Percentiles rank a stretch among this genome's conserved stretches.
Evolutionary conservation across 2,888 invertebrate genomes (phyloP).

Genomic region (Conomelus anceps): DNA sequence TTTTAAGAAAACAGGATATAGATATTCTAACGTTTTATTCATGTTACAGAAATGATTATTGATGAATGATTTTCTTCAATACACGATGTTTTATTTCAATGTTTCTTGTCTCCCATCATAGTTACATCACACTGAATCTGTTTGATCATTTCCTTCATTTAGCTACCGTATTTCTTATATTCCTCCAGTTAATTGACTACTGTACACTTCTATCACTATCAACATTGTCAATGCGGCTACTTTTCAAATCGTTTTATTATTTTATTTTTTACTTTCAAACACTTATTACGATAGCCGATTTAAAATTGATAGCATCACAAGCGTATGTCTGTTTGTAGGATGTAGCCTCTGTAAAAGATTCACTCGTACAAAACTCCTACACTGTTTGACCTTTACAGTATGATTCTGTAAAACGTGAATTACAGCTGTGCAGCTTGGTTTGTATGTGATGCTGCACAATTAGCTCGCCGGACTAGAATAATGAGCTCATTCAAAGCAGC

Average conservation of each 20-base stretch:
- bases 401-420: neutral
- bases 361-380: neutral
- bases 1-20: too few relatives aligned
- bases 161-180: too few relatives aligned
- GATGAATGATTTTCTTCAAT: too few relatives aligned
- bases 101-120: too few relatives aligned
- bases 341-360: neutral
- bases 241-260: neutral
- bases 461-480: neutral
- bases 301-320: neutral
- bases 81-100: too few relatives aligned
- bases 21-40: too few relatives aligned
- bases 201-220: too few relatives aligned
- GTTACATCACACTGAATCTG: too few relatives aligned
- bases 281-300: neutral
- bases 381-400: neutral
- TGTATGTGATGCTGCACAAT: neutral
- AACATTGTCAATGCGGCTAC: neutral
- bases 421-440: neutral
- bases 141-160: too few relatives aligned
- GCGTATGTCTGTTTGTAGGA: neutral
- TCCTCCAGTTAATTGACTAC: too few relatives aligned
- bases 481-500: neutral
- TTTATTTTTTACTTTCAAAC: neutral
- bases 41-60: too few relatives aligned